Conservation (phyloP, 2,113 vertebrate genomes). For the Lophura nycthemera region DNA sequence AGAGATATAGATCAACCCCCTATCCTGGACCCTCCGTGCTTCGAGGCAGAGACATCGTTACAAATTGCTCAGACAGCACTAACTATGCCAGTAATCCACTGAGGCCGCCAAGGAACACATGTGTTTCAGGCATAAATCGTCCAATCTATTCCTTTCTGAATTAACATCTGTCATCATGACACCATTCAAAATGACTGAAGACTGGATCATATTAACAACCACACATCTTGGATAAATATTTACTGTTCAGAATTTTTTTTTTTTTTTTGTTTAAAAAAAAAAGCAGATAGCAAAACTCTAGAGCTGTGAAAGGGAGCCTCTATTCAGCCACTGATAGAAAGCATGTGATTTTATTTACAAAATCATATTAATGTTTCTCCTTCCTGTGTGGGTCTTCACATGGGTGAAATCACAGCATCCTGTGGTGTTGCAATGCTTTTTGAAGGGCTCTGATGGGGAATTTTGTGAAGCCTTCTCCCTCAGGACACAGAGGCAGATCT, state of each 20-base stretch:
- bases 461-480: neutral
- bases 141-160: constrained; percentile 73
- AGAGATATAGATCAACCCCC: constrained; percentile 35
- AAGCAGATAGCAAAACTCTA: constrained; percentile 33
- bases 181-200: constrained; percentile 65
- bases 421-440: neutral
- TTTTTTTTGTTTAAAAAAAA: constrained; percentile 2
- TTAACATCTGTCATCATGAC: constrained; percentile 74
- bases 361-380: neutral
- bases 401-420: neutral
- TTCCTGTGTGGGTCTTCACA: neutral
- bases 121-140: constrained; percentile 65
- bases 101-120: constrained; percentile 69
- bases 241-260: constrained; percentile 1
- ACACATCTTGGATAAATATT: constrained; percentile 74
- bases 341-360: constrained; percentile 32
- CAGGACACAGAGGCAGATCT: neutral
- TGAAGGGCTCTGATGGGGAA: neutral
- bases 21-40: constrained; percentile 2
- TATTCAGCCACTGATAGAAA: constrained; percentile 15
- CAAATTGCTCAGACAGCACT: constrained; percentile 40
- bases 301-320: constrained; percentile 28
- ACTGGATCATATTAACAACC: constrained; percentile 64
- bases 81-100: constrained; percentile 56
- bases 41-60: constrained; percentile 37